phyloP scores from a whole-genome alignment of 2,888 invertebrate species.

The Anthoptus insignis region DNA sequence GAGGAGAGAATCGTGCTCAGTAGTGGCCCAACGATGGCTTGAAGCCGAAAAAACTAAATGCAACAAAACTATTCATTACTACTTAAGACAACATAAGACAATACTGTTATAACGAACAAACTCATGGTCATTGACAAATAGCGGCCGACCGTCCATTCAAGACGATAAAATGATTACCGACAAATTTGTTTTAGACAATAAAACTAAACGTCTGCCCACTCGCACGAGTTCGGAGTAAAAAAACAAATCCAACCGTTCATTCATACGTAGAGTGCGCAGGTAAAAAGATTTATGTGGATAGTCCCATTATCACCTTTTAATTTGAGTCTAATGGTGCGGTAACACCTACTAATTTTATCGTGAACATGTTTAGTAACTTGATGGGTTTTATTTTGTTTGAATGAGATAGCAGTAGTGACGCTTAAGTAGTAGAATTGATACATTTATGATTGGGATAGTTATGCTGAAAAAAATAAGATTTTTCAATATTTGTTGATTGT shows the following conservation, averaged over 20 bases:
- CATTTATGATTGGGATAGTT: too few relatives aligned
- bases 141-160: constrained; percentile 18
- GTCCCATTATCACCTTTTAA: constrained; percentile 11
- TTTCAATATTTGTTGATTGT: too few relatives aligned
- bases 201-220: constrained; percentile 77
- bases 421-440: too few relatives aligned
- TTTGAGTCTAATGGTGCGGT: not conserved
- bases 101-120: not conserved
- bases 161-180: constrained; percentile 54
- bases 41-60: too few relatives aligned
- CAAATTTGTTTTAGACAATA: constrained; percentile 62
- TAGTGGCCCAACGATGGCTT: too few relatives aligned
- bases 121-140: constrained; percentile 22
- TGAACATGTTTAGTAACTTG: not conserved
- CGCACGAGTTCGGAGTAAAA: constrained; percentile 65
- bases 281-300: not conserved
- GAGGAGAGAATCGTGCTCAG: too few relatives aligned
- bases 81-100: too few relatives aligned
- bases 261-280: constrained; percentile 52
- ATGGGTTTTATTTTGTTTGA: not conserved
- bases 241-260: constrained; percentile 72
- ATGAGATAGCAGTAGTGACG: too few relatives aligned
- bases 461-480: too few relatives aligned
- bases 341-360: constrained; percentile 9
- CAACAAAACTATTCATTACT: too few relatives aligned